These are phyloP conservation scores for Rhopalosiphum padi DNA, from an alignment of 1,140 invertebrate genomes.

Conservation along the genomic window DNA sequence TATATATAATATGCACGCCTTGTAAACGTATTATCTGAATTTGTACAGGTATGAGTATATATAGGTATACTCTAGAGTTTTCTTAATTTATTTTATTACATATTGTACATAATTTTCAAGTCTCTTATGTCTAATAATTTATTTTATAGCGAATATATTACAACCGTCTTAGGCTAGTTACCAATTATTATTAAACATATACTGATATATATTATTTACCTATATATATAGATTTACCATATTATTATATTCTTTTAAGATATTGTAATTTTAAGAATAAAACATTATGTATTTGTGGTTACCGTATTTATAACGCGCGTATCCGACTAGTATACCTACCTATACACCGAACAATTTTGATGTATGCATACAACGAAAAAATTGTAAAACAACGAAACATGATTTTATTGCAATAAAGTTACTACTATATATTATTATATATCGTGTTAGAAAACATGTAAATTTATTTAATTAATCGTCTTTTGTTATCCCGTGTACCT, in stretches of 20 bases:
- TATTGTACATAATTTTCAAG: not conserved
- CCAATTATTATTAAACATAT: conserved; percentile 6
- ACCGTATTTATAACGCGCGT: not conserved
- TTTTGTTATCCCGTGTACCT: not conserved
- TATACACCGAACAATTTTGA: not conserved
- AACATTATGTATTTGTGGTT: not conserved
- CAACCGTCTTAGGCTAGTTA: conserved; percentile 18
- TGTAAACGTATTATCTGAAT: not conserved
- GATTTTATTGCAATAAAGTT: conserved; percentile 45
- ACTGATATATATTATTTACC: not conserved
- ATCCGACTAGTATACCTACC: not conserved
- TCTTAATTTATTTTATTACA: conserved; percentile 37
- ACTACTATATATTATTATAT: conserved; percentile 23
- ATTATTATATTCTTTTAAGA: not conserved
- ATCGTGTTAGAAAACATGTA: not conserved
- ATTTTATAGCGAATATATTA: not conserved
- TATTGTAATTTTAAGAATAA: not conserved
- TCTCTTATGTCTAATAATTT: conserved; percentile 25
- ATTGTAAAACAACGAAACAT: not conserved
- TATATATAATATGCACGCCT: not conserved
- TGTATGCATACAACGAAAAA: conserved; percentile 24
- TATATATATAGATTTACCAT: not conserved
- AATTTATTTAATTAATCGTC: not conserved
- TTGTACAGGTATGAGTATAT: not conserved
- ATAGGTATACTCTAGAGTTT: not conserved